A percentile compares a stretch with the other conserved stretches of the same genome.
phyloP scores from a whole-genome alignment of 2,113 vertebrate genomes.

The Mesoclemmys tuberculata region DNA sequence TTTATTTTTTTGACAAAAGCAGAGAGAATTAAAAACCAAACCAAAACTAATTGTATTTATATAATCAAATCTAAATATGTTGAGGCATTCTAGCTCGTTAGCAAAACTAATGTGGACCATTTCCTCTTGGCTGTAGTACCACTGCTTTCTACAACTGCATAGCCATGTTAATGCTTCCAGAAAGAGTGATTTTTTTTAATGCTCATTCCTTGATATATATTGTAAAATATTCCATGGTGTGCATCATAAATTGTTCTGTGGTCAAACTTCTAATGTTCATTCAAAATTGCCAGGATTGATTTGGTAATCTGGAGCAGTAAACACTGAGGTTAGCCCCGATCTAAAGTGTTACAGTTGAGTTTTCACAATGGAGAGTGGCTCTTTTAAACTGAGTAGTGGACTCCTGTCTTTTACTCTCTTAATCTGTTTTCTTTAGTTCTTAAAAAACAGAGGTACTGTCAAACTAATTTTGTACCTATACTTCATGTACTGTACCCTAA shows the following conservation, averaged over 20 bases:
- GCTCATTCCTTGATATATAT: neutral
- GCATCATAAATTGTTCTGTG: neutral
- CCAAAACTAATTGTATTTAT: neutral
- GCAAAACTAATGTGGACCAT: constrained; percentile 10
- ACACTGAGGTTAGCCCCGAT: neutral
- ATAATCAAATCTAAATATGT: neutral
- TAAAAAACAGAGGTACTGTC: neutral
- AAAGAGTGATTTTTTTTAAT: constrained; percentile 11
- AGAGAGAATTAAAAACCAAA: constrained; percentile 30
- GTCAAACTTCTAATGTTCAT: neutral
- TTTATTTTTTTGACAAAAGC: neutral
- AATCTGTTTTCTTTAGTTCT: neutral
- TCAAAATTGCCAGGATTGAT: neutral
- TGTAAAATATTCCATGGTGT: neutral
- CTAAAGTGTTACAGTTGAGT: neutral
- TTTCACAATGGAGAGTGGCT: neutral
- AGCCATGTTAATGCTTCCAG: neutral
- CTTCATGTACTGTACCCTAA: neutral
- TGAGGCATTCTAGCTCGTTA: constrained; percentile 13
- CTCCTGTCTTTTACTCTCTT: neutral
- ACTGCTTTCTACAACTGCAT: constrained; percentile 14
- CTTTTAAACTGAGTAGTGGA: neutral
- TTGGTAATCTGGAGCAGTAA: neutral
- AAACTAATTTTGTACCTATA: neutral
- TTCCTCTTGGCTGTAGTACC: constrained; percentile 11